Conservation (phyloP, 2,888 invertebrate species). For the Matsumyia berberina region DNA sequence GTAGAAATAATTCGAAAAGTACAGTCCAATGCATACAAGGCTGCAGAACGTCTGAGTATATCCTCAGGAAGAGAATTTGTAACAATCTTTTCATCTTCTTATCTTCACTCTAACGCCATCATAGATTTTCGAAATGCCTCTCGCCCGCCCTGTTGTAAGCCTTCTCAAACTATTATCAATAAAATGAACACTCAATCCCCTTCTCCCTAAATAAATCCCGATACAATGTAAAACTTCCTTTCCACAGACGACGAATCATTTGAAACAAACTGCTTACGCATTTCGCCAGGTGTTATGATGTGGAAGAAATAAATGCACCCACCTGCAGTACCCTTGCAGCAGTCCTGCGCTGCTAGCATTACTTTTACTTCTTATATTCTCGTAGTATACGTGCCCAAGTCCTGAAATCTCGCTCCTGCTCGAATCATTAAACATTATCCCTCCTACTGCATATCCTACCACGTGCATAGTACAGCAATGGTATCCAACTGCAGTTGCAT, state of each 20-base stretch:
- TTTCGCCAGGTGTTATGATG: conserved; percentile 15
- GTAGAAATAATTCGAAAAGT: no score
- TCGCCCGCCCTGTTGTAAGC: no score
- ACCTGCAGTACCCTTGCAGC: background rate
- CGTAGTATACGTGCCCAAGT: conserved; percentile 20
- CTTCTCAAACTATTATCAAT: background rate
- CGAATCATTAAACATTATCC: conserved; percentile 47
- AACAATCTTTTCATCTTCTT: no score
- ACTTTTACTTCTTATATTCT: background rate
- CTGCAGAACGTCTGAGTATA: no score
- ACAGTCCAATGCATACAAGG: no score
- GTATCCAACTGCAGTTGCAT: no score
- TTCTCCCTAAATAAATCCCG: conserved; percentile 10
- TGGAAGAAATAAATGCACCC: conserved; percentile 23
- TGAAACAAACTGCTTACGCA: conserved; percentile 24
- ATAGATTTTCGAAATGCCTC: no score
- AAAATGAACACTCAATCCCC: background rate
- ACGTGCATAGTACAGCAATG: no score
- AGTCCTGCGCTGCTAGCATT: no score
- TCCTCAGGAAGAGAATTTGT: no score
- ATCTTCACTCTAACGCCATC: no score
- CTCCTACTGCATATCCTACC: background rate
- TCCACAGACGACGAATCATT: conserved; percentile 1
- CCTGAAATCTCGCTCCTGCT: conserved; percentile 22
- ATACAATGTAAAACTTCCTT: conserved; percentile 4